Percentiles rank a stretch among this genome's conserved stretches.
Evolutionary conservation across 2,888 invertebrate species (phyloP).

Genomic region (Pristionchus entomophagus): DNA sequence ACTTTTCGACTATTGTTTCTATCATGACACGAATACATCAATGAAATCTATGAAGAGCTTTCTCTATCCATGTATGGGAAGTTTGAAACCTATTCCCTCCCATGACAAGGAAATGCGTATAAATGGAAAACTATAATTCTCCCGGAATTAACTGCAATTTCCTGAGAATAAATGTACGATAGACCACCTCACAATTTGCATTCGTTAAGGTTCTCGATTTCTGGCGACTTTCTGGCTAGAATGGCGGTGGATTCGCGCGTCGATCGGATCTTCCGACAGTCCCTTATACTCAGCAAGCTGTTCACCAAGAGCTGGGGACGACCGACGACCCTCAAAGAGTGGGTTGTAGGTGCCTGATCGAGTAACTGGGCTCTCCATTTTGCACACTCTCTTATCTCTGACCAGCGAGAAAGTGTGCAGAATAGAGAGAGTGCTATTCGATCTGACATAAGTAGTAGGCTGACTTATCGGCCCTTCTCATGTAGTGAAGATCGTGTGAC

Average conservation of each 20-base stretch:
- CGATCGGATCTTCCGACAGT: not conserved
- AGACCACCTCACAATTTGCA: no score
- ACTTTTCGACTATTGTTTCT: no score
- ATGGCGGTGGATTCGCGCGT: not conserved
- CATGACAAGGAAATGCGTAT: not conserved
- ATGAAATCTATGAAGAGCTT: not conserved
- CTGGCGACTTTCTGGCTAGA: not conserved
- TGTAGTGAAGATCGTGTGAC: no score
- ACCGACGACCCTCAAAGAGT: conserved; percentile 1
- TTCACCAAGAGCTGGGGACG: conserved; percentile 38
- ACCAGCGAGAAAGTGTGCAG: no score
- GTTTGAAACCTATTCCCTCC: not conserved
- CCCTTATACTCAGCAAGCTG: conserved; percentile 23
- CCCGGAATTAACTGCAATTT: no score
- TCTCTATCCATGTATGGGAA: not conserved
- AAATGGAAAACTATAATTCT: not conserved
- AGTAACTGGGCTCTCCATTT: no score
- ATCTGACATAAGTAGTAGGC: no score
- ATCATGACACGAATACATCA: not conserved
- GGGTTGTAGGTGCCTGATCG: not conserved
- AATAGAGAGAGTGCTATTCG: no score
- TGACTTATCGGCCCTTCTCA: no score
- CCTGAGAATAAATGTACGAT: no score
- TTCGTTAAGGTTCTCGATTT: not conserved
- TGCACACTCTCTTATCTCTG: no score